Base-by-base conservation (phyloP, 2,797 vertebrate genomes). In the Pangasius krempfi region DNA sequence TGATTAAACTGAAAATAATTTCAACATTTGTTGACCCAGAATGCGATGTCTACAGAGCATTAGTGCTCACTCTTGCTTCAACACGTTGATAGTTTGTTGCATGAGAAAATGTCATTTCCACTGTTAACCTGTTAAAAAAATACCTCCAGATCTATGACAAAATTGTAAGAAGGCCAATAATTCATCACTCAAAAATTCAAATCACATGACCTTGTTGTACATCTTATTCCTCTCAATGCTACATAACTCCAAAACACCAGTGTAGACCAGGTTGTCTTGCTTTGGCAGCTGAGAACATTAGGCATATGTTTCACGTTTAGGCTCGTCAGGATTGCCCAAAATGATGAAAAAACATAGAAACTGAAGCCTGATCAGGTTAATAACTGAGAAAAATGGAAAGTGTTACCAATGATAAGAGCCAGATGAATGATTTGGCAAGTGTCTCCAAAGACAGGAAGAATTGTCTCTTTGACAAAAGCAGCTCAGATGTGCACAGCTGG, bases 351-450 rank as follows among this genome's bases (percentile, higher is more conserved):
- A 87, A 78, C 87, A 84, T 83, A 90, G 90, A 84, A 79, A 9
- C 87, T 62, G 88, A 90, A 88, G 83, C 80, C 84, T 89, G 89
- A 91, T 92, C 89, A 92, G 89, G 91, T 91, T 91, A 92, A 91
- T 91, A 91, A 91, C 80, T 27, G 66, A 86, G 89, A 88, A 47
- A 86, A 90, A 88, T 85, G 80, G 68, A 56, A 91, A 87, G 89
- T 86, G 92, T 91, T 90, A 88, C 76, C 62, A 78, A 60, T 89
- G 90, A 92, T 92, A 89, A 78, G 85, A 89, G 88, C 90, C 92
- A 92, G 91, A 92, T 92, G 91, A 87, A 91, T 85, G 90, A 91
- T 84, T 89, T 92, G 91, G 90, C 92, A 91, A 70, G 87, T 82
- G 90, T 91, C 90, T 91, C 83, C 54, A 50, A 88, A 88, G 89